phyloP scores from a whole-genome alignment of 2,113 vertebrate genomes.

The Perca fluviatilis region DNA sequence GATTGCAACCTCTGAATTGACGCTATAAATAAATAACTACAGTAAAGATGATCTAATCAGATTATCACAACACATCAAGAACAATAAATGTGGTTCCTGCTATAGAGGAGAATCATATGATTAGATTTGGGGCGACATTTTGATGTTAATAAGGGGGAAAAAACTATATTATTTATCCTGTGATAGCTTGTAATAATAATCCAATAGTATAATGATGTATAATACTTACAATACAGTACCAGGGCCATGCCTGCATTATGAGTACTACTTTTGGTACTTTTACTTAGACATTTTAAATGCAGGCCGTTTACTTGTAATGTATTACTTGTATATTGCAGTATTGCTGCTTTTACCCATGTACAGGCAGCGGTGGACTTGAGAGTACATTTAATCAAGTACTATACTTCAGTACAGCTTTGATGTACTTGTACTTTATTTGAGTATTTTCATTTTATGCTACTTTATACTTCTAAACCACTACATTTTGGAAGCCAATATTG shows the following conservation, averaged over 20 bases:
- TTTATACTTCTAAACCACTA: not conserved
- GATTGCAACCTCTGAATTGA: no score
- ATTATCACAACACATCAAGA: not conserved
- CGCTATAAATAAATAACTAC: no score
- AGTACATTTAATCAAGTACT: not conserved
- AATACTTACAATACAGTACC: not conserved
- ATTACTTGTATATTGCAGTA: not conserved
- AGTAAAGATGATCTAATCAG: not conserved
- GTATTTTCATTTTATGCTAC: not conserved
- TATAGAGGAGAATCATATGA: not conserved
- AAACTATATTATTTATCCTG: no score
- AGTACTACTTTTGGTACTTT: not conserved
- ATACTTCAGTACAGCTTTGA: not conserved
- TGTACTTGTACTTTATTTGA: no score
- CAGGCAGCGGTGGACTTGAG: not conserved
- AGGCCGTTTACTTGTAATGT: not conserved
- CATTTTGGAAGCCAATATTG: not conserved
- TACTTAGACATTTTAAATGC: not conserved
- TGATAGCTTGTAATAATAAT: no score
- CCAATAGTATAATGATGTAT: not conserved
- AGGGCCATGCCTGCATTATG: not conserved
- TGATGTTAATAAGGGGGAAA: not conserved
- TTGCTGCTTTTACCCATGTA: not conserved
- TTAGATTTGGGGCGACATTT: not conserved
- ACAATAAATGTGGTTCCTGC: not conserved